Base-by-base conservation (phyloP, 2,888 invertebrate species). In the Perithous albicinctus region DNA sequence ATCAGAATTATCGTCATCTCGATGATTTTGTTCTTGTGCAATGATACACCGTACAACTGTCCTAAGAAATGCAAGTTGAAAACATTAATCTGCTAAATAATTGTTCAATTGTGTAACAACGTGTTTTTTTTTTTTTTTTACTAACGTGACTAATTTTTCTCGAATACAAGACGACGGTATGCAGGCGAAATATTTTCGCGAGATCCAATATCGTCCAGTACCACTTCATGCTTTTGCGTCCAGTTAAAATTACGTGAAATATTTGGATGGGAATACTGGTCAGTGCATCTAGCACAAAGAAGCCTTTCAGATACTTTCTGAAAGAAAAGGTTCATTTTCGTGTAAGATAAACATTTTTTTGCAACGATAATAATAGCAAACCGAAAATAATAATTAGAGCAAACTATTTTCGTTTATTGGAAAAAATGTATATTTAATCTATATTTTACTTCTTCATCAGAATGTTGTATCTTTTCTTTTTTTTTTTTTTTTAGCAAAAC, bases 241-340 rank as follows among this genome's bases (percentile, higher is more conserved):
- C 63, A 2, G 72, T 64, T 18, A 84, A 1, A 2, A 89, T 38
- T 2, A 63, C 2, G 2, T 87, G 84, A 4, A 91, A n/a, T 1
- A 90, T 1, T 61, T 89, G 90, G 5, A 89, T 64, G 0, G 93
- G 92, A 2, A 92, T 26, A 2, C 88, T 85, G 0, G 92, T 88
- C 15, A 93, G 18, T 6, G 90, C 2, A 63, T 93, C 91, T 4
- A 91, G 29, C 0, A 90, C 20, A 63, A 93, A 93, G 59, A 75
- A 88, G 2, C 88, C 85, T 56, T 82, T 88, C 1, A 93, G 26
- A 76, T 93, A 93, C 48, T 90, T 87, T 6, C 93, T 93, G 81
- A 12, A 86, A 85, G 4, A 67, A 83, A 61, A 43, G 32, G 54
- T 29, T 2, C 0, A 23, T 54, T 0, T 26, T 54, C 23, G 3